A percentile compares a stretch with the other conserved stretches of the same genome.
These are phyloP conservation scores for Scaptomyza pallida DNA, from an alignment of 1,140 invertebrate genomes.

Conservation along the genomic window DNA sequence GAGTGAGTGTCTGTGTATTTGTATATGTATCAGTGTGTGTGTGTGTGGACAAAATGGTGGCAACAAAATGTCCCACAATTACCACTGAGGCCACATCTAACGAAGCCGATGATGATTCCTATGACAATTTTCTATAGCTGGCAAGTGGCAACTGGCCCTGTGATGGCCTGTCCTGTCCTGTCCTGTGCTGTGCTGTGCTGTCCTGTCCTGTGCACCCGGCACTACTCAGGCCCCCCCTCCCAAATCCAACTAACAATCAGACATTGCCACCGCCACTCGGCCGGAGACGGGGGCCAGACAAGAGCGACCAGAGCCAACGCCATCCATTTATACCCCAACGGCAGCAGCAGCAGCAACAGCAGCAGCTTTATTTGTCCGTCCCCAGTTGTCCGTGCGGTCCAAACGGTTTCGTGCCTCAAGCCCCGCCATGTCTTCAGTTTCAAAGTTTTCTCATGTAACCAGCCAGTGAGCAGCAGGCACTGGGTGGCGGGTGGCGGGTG, in stretches of 20 bases:
- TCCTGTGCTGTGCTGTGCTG: too few relatives aligned
- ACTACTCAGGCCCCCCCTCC: too few relatives aligned
- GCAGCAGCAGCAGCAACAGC: constrained; percentile 24
- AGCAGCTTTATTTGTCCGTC: constrained; percentile 47
- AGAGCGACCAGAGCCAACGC: constrained; percentile 51
- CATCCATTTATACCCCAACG: constrained; percentile 53
- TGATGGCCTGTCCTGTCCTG: constrained; percentile 7
- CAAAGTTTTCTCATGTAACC: constrained; percentile 82
- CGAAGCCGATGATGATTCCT: constrained; percentile 84
- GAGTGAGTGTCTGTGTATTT: constrained; percentile 34
- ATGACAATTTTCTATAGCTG: constrained; percentile 83
- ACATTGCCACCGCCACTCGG: constrained; percentile 78
- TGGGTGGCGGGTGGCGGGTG: background rate
- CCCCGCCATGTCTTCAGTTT: constrained; percentile 76
- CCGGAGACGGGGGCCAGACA: constrained; percentile 34
- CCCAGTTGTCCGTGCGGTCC: constrained; percentile 57
- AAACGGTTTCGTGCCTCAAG: constrained; percentile 60
- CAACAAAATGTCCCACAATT: constrained; percentile 84
- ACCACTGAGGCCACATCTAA: constrained; percentile 84
- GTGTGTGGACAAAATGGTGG: constrained; percentile 64
- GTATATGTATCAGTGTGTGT: constrained; percentile 9
- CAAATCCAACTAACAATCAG: constrained; percentile 78
- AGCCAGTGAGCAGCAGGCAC: constrained; percentile 18
- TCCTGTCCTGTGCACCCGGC: constrained; percentile 2
- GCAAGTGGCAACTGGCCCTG: constrained; percentile 71